Percentiles rank a stretch among this genome's conserved stretches.
phyloP scores from a whole-genome alignment of 92 coral and sea anemone species.

The Plumapathes pennacea region DNA sequence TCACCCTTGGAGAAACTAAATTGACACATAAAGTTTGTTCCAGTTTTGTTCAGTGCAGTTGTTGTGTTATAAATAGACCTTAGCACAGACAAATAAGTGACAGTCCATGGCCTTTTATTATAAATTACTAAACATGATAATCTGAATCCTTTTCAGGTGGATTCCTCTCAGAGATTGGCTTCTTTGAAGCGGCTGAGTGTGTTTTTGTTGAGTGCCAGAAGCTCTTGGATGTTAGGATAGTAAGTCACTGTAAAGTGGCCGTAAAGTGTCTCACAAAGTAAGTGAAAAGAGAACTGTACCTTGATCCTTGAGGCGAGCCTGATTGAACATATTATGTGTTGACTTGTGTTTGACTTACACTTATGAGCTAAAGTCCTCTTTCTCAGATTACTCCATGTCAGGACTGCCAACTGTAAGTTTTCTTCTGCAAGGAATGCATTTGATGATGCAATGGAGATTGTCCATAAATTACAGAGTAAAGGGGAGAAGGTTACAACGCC shows the following conservation, averaged over 20 bases:
- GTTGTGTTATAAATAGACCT: too few relatives aligned
- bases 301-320: too few relatives aligned
- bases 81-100: too few relatives aligned
- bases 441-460: constrained; percentile 81
- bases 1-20: too few relatives aligned
- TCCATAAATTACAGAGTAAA: constrained; percentile 60
- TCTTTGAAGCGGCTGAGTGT: constrained; percentile 86
- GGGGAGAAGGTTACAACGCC: constrained; percentile 53
- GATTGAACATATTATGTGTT: too few relatives aligned
- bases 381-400: constrained; percentile 72
- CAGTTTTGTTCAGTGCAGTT: too few relatives aligned
- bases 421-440: constrained; percentile 76
- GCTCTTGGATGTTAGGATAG: constrained; percentile 68
- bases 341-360: background rate
- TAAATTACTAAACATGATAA: background rate
- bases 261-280: constrained; percentile 79
- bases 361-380: background rate
- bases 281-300: background rate
- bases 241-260: constrained; percentile 72
- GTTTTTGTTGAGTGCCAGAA: constrained; percentile 55
- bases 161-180: constrained; percentile 87
- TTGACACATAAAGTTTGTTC: too few relatives aligned
- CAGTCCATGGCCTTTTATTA: background rate
- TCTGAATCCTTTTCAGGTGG: constrained; percentile 82
- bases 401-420: constrained; percentile 92